Evolutionary conservation across 2,113 vertebrate species (phyloP).

Genomic region (Cnemophilus loriae): DNA sequence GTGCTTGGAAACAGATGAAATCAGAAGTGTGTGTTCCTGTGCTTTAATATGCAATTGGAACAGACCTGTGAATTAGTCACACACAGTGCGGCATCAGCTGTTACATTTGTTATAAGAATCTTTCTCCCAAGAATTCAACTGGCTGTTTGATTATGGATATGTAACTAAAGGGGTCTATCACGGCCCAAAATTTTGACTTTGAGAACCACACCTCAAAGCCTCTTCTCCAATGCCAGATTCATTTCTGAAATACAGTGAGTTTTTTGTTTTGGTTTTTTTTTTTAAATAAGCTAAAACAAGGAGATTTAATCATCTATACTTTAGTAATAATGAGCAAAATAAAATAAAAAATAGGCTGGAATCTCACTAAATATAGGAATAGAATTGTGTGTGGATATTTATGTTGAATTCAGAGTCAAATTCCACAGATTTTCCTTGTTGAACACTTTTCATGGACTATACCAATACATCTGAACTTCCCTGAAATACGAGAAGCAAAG

Average conservation of each 20-base stretch:
- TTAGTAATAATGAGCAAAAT: neutral
- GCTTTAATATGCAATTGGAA: neutral
- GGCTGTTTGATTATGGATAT: neutral
- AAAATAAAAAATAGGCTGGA: neutral
- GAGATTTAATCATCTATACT: neutral
- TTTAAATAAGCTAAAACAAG: neutral
- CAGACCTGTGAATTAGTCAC: neutral
- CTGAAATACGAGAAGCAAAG: neutral
- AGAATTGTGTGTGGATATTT: neutral
- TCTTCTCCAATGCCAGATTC: neutral
- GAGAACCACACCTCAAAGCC: neutral
- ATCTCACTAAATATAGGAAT: neutral
- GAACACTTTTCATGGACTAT: neutral
- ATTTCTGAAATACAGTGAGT: neutral
- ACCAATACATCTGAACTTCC: neutral
- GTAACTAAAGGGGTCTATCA: neutral
- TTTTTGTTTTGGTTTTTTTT: neutral
- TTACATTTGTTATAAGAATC: neutral
- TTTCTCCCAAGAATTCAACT: neutral
- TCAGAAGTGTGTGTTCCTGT: neutral
- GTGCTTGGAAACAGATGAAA: conserved; percentile 10
- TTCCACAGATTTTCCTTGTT: neutral
- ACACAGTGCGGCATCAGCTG: neutral
- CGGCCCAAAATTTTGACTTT: neutral
- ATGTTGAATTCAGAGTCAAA: neutral